A percentile compares a stretch with the other conserved stretches of the same genome.
Conservation (phyloP, 2,113 vertebrate genomes). For the Paramisgurnus dabryanus region DNA sequence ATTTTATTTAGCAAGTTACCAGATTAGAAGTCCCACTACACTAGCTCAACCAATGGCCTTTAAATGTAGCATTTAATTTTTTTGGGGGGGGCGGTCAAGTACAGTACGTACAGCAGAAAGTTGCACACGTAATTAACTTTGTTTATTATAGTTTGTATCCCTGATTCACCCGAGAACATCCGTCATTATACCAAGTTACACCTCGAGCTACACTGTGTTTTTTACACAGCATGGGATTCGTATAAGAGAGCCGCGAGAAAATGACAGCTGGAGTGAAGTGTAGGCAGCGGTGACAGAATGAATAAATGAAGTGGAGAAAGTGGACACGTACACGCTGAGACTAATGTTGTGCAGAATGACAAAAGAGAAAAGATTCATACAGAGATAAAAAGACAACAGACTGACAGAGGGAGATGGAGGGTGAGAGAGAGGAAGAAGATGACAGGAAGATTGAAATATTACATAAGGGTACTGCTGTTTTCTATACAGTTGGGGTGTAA, state of each 20-base stretch:
- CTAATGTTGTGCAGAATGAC: slow-evolving; percentile 13
- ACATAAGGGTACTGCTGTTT: background rate
- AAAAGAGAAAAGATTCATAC: slow-evolving; percentile 11
- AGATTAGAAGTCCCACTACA: too few relatives aligned
- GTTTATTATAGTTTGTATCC: background rate
- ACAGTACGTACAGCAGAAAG: background rate
- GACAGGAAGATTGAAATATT: slow-evolving; percentile 30
- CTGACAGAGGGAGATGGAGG: background rate
- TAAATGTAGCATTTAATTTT: too few relatives aligned
- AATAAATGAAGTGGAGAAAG: background rate
- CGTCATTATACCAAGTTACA: slow-evolving; percentile 7
- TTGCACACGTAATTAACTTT: background rate
- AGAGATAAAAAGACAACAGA: background rate
- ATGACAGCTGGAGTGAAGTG: background rate
- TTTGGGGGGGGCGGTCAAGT: too few relatives aligned
- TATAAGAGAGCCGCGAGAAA: background rate
- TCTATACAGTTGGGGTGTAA: background rate
- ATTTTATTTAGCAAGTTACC: too few relatives aligned
- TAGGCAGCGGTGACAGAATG: background rate
- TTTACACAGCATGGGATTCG: background rate
- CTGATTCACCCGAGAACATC: background rate
- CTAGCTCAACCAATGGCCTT: too few relatives aligned
- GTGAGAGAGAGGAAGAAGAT: background rate
- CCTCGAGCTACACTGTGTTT: background rate
- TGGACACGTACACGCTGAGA: slow-evolving; percentile 17